phyloP scores from a whole-genome alignment of 2,888 invertebrate species.

The Leptarthrus brevirostris region DNA sequence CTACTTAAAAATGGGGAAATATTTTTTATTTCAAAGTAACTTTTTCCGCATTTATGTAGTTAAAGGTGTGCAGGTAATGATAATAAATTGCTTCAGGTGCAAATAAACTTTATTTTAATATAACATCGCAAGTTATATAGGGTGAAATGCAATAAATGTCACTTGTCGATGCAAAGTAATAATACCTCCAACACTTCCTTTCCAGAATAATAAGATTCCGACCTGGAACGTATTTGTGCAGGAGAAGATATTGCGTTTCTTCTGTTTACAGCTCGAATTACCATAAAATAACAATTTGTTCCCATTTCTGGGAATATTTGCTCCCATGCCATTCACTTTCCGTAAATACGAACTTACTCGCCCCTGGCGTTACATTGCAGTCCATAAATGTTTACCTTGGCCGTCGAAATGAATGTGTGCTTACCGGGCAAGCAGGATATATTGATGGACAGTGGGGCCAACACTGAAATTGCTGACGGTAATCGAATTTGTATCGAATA shows the following conservation, averaged over 20 bases:
- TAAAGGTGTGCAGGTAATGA: no score
- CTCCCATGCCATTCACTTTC: constrained; percentile 33
- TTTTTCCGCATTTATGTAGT: no score
- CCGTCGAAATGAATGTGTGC: constrained; percentile 31
- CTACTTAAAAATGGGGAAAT: no score
- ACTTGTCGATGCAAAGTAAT: constrained; percentile 27
- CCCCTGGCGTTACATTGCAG: constrained; percentile 17
- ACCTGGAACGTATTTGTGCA: constrained; percentile 9
- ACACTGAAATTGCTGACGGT: constrained; percentile 36
- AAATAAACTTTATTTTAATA: no score
- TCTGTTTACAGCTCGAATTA: constrained; percentile 43
- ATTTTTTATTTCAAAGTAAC: no score
- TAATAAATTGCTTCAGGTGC: no score
- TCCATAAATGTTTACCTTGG: constrained; percentile 44
- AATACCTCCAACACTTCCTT: constrained; percentile 14
- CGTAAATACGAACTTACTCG: constrained; percentile 12
- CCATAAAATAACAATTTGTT: constrained; percentile 48
- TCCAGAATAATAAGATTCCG: constrained; percentile 19
- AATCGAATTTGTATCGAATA: constrained; percentile 38
- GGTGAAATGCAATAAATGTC: constrained; percentile 34
- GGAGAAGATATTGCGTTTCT: constrained; percentile 33
- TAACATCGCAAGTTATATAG: no score
- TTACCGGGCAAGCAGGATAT: constrained; percentile 14
- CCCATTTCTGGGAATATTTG: constrained; percentile 44
- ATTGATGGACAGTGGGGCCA: constrained; percentile 16